Conservation (phyloP, 2,113 vertebrate genomes). For the Lates calcarifer region DNA sequence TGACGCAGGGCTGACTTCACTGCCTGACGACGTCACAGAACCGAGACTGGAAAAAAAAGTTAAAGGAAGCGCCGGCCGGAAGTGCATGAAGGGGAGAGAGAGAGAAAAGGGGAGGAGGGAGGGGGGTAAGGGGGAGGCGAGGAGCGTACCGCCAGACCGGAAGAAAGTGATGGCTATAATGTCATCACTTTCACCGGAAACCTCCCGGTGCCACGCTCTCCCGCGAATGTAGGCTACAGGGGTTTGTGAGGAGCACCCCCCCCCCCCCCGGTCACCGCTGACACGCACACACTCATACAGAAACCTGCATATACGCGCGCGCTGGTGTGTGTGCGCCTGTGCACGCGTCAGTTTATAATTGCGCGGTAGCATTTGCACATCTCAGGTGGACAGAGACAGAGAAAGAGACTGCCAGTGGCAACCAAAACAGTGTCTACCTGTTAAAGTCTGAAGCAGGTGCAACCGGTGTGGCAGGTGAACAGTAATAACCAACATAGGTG, state of each 20-base stretch:
- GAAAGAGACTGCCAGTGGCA: not conserved
- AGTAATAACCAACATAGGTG: not conserved
- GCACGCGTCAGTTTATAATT: slow-evolving; percentile 46
- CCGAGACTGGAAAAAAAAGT: slow-evolving; percentile 50
- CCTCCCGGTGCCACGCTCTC: slow-evolving; percentile 71
- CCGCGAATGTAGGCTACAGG: slow-evolving; percentile 48
- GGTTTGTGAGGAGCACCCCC: slow-evolving; percentile 41
- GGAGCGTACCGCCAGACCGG: slow-evolving; percentile 46
- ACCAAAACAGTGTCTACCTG: slow-evolving; percentile 1
- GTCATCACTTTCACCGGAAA: slow-evolving; percentile 80
- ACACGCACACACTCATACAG: slow-evolving; percentile 8
- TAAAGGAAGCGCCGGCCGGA: slow-evolving; percentile 78
- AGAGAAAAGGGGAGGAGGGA: not conserved
- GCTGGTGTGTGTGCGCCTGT: slow-evolving; percentile 8
- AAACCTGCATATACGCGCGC: not conserved
- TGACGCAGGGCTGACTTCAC: slow-evolving; percentile 85
- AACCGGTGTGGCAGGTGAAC: slow-evolving; percentile 25
- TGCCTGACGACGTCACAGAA: slow-evolving; percentile 79
- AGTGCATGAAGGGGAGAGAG: slow-evolving; percentile 58
- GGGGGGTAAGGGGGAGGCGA: not conserved
- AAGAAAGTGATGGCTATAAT: slow-evolving; percentile 71
- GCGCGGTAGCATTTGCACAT: slow-evolving; percentile 50
- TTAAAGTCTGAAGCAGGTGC: not conserved
- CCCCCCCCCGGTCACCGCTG: not conserved
- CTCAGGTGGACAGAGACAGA: not conserved